Base-by-base conservation (phyloP, 1,140 invertebrate species). In the Trialeurodes vaporariorum region DNA sequence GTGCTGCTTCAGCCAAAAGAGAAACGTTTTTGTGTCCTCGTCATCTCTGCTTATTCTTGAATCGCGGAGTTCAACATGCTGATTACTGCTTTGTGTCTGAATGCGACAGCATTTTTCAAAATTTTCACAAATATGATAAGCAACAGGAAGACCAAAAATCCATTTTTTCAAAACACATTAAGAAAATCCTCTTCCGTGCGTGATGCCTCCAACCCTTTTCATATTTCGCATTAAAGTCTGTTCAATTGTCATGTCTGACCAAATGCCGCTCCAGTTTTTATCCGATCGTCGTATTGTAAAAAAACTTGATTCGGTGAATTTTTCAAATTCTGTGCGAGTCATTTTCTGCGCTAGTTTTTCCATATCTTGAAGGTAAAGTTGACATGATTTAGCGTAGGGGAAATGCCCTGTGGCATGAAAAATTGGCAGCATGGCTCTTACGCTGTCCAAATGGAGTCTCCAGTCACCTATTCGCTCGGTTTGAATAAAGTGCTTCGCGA, bases 161-260 rank as follows among this genome's bases (percentile, higher is more conserved):
- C 75, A 79, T 76, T 76, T 77, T 69, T 70, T 72, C 59, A 79
- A 66, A 11, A 78, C 75, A 71, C 72, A 77, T 27, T 77, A 72
- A 71, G 71, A 64, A 24, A 72, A 72, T 71, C 77, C 74, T 75
- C 76, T 70, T 9, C 75, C 74, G 68, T 68, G 72, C 69, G 73
- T 61, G 66, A 79, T 58, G 66, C 74, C 78, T 68, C 78, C 78
- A 69, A 70, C 69, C 65, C 75, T 77, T 68, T 79, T 80, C 72
- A 81, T 76, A 58, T 75, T 70, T 70, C 76, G 72, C 75, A 80
- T 81, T 40, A 79, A 68, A n/a, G 69, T 67, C 68, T 76, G 75
- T 67, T 78, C 75, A 40, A 78, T 78, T 2, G 72, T 72, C 77
- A 80, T 77, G 68, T 80, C 78, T 2, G 73, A 63, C 67, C 74